Evolutionary conservation across 2,888 invertebrate species (phyloP).

Genomic region (Saturnia pavonia): DNA sequence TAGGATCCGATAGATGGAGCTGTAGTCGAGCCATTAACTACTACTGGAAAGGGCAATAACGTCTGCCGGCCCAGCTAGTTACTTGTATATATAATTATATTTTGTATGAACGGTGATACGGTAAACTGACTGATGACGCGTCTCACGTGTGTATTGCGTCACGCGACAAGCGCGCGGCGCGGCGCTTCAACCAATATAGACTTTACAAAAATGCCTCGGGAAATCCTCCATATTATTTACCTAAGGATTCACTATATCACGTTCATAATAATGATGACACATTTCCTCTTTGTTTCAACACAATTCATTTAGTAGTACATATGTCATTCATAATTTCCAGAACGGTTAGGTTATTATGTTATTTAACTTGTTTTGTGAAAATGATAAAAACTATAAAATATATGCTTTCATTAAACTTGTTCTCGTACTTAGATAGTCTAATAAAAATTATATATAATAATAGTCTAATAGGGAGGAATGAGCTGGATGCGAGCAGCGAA

Average conservation of each 20-base stretch:
- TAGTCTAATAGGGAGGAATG: too few relatives aligned
- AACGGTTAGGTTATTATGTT: background rate
- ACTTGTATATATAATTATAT: too few relatives aligned
- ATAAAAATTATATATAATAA: too few relatives aligned
- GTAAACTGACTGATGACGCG: conserved; percentile 38
- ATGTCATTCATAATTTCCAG: background rate
- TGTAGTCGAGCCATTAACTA: too few relatives aligned
- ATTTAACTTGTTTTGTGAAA: too few relatives aligned
- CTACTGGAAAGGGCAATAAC: too few relatives aligned
- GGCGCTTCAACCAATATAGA: conserved; percentile 30
- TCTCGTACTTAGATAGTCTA: too few relatives aligned
- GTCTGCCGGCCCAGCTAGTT: too few relatives aligned
- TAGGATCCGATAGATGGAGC: too few relatives aligned
- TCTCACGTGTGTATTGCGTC: conserved; percentile 23
- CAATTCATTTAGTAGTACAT: background rate
- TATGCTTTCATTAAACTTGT: too few relatives aligned
- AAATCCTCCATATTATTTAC: conserved; percentile 35
- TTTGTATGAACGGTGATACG: conserved; percentile 20
- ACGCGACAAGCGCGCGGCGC: conserved; percentile 25
- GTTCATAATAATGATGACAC: conserved; percentile 3
- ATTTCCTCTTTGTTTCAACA: background rate
- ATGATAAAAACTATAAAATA: too few relatives aligned
- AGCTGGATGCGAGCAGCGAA: too few relatives aligned
- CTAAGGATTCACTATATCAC: conserved; percentile 2
- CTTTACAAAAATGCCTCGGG: conserved; percentile 34